These are phyloP conservation scores for Thymelicus lineola DNA, from an alignment of 2,888 invertebrate genomes.

Conservation along the genomic window DNA sequence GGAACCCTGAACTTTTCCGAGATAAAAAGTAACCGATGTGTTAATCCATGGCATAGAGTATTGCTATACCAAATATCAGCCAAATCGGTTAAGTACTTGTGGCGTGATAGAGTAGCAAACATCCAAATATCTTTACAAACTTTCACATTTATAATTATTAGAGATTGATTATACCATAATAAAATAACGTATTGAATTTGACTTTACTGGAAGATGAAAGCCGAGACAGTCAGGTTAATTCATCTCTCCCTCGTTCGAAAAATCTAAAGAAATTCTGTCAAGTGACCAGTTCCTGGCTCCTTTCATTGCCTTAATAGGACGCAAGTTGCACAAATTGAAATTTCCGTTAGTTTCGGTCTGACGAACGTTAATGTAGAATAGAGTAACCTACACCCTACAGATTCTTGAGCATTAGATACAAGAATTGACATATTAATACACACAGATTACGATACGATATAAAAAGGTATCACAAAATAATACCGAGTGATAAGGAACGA, in stretches of 20 bases:
- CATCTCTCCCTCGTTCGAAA: slow-evolving; percentile 19
- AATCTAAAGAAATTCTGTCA: slow-evolving; percentile 53
- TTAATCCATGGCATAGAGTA: too few species aligned
- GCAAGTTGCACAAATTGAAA: slow-evolving; percentile 69
- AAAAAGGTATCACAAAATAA: slow-evolving; percentile 4
- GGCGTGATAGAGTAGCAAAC: too few species aligned
- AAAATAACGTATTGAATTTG: not conserved
- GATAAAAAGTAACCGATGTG: too few species aligned
- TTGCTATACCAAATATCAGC: too few species aligned
- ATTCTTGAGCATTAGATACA: not conserved
- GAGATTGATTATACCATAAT: too few species aligned
- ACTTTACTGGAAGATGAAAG: not conserved
- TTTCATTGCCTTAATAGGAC: slow-evolving; percentile 66
- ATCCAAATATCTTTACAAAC: too few species aligned
- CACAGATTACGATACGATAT: not conserved
- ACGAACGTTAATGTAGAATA: slow-evolving; percentile 43
- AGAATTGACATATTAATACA: not conserved
- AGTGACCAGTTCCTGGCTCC: slow-evolving; percentile 70
- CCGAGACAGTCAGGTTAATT: not conserved
- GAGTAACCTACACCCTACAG: slow-evolving; percentile 25
- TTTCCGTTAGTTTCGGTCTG: slow-evolving; percentile 68
- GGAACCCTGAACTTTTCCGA: too few species aligned
- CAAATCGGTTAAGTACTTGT: too few species aligned
- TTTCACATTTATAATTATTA: too few species aligned
- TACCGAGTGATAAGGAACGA: slow-evolving; percentile 12